These are phyloP conservation scores for Steinernema feltiae DNA, from an alignment of 1,140 invertebrate genomes.

Conservation along the genomic window DNA sequence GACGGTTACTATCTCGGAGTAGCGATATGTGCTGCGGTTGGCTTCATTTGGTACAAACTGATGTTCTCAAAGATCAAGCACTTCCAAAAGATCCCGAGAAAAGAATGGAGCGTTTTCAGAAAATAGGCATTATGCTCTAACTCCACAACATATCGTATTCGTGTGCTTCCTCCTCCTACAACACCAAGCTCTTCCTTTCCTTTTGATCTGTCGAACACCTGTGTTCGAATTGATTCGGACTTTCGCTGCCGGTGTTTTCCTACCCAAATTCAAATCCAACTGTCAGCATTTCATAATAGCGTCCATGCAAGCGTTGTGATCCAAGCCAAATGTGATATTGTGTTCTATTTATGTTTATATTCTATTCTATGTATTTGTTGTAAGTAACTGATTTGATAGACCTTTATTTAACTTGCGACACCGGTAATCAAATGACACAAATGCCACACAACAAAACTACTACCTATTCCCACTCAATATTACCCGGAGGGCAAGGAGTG, in stretches of 20 bases:
- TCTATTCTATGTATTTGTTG: too few relatives aligned
- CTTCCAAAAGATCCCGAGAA: conserved; percentile 35
- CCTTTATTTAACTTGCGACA: too few relatives aligned
- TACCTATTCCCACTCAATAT: not conserved
- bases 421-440: not conserved
- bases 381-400: too few relatives aligned
- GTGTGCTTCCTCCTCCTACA: not conserved
- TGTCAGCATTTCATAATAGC: not conserved
- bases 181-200: not conserved
- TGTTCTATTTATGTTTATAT: not conserved
- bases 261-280: not conserved
- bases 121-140: not conserved
- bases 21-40: conserved; percentile 31
- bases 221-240: not conserved
- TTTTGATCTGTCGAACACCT: not conserved
- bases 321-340: conserved; percentile 11
- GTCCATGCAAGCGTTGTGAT: conserved; percentile 1
- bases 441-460: not conserved
- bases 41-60: conserved; percentile 40
- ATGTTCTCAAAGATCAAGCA: conserved; percentile 34
- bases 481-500: not conserved
- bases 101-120: conserved; percentile 34
- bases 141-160: not conserved
- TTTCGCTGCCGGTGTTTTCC: not conserved
- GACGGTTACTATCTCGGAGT: conserved; percentile 37